Evolutionary conservation across 2,113 vertebrate species (phyloP).

Genomic region (Tupaia chinensis): DNA sequence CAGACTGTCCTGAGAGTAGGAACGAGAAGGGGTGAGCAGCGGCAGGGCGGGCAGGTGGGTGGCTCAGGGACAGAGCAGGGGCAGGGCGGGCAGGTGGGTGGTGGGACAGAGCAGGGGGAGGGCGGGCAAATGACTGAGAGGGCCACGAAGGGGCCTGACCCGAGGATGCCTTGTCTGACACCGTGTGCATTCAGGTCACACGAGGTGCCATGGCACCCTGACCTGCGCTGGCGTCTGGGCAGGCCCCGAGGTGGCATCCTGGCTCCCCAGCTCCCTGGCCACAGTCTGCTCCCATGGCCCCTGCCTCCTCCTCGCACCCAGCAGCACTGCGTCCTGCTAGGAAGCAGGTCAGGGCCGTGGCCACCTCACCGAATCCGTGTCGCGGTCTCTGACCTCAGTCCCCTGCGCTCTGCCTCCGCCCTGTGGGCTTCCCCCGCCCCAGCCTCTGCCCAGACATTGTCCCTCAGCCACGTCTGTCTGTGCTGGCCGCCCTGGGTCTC

Average conservation of each 20-base stretch:
- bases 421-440: too few relatives aligned
- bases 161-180: neutral
- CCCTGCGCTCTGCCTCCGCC: neutral
- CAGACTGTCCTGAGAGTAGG: neutral
- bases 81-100: too few relatives aligned
- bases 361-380: neutral
- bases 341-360: too few relatives aligned
- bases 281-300: neutral
- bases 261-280: too few relatives aligned
- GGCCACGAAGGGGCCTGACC: neutral
- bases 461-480: neutral
- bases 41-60: neutral
- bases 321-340: neutral
- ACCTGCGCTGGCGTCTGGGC: neutral
- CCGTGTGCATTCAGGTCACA: too few relatives aligned
- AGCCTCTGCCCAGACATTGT: neutral
- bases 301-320: neutral
- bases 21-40: neutral
- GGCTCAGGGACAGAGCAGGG: too few relatives aligned
- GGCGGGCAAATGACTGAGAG: too few relatives aligned
- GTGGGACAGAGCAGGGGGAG: too few relatives aligned
- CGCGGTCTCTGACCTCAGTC: slow-evolving; percentile 13
- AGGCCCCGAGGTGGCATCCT: neutral
- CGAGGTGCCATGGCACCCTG: too few relatives aligned
- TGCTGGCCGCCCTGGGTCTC: too few relatives aligned